A percentile compares a stretch with the other conserved stretches of the same genome.
Evolutionary conservation across 1,140 invertebrate species (phyloP).

Genomic region (Dreissena polymorpha): DNA sequence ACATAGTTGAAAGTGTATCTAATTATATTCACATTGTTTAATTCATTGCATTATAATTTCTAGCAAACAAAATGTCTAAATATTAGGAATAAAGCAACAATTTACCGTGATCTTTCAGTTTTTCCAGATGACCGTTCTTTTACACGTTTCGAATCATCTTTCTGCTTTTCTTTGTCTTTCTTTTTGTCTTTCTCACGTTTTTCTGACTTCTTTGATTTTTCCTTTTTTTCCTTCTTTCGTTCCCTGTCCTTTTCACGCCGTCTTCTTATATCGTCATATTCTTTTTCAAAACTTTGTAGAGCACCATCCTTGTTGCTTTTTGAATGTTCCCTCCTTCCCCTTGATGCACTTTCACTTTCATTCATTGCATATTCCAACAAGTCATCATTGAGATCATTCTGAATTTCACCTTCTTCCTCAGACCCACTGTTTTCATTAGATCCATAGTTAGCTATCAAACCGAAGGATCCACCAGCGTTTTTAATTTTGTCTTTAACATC

Average conservation of each 20-base stretch:
- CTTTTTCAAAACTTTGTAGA: conserved; percentile 54
- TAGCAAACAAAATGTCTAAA: too few species aligned
- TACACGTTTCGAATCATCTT: conserved; percentile 12
- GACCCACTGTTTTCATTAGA: conserved; percentile 67
- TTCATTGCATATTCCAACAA: conserved; percentile 44
- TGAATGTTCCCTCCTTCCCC: conserved; percentile 1
- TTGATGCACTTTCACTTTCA: conserved; percentile 7
- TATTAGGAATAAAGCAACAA: too few species aligned
- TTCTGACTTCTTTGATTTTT: conserved; percentile 55
- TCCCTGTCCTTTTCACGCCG: conserved; percentile 44
- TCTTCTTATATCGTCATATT: conserved; percentile 50
- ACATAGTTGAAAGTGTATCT: too few species aligned
- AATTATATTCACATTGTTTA: too few species aligned
- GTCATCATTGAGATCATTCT: conserved; percentile 52
- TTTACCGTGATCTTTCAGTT: too few species aligned
- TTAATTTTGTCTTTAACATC: conserved; percentile 24
- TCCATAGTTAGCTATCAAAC: conserved; percentile 75
- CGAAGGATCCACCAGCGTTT: conserved; percentile 70
- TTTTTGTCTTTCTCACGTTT: conserved; percentile 74
- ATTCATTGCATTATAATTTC: too few species aligned
- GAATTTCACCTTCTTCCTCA: conserved; percentile 76
- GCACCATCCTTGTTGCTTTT: conserved; percentile 44
- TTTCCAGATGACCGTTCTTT: too few species aligned
- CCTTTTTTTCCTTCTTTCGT: conserved; percentile 60
- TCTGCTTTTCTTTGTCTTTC: conserved; percentile 69